A percentile compares a stretch with the other conserved stretches of the same genome.
These are phyloP conservation scores for Menidia menidia DNA, from an alignment of 2,797 vertebrate species.

Conservation along the genomic window DNA sequence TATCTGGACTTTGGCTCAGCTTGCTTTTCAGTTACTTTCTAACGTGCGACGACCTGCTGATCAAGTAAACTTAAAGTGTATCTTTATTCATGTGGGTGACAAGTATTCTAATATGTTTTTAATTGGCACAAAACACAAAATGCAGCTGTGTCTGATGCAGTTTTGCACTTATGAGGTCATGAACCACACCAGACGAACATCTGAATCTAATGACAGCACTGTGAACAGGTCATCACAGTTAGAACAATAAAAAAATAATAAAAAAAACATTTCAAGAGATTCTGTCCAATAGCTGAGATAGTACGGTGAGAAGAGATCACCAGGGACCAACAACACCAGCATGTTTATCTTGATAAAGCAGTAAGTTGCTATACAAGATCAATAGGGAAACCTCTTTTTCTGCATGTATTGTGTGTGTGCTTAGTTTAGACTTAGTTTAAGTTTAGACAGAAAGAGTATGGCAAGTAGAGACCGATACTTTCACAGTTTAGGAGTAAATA, in stretches of 20 bases:
- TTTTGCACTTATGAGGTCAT: slow-evolving; percentile 4
- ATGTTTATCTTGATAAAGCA: background rate
- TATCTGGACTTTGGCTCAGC: background rate
- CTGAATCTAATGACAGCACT: background rate
- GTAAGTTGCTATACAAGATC: slow-evolving; percentile 3
- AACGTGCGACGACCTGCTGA: background rate
- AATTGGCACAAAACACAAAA: background rate
- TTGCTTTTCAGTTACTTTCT: slow-evolving; percentile 8
- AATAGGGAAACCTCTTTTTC: background rate
- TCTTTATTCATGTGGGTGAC: background rate
- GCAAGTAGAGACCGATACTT: slow-evolving; percentile 18
- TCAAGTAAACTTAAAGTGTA: background rate
- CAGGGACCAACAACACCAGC: slow-evolving; percentile 4
- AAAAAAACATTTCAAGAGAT: background rate
- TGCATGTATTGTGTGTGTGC: background rate
- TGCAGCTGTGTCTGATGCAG: background rate
- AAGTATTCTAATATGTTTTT: background rate
- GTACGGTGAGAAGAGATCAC: background rate
- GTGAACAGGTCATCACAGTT: background rate
- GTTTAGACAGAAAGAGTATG: background rate
- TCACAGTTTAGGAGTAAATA: slow-evolving; percentile 22
- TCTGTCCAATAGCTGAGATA: background rate
- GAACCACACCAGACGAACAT: background rate
- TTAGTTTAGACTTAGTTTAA: background rate
- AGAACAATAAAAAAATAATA: accelerated